Evolutionary conservation across 1,140 invertebrate species (phyloP).

Genomic region (Leptonema lineaticorne): DNA sequence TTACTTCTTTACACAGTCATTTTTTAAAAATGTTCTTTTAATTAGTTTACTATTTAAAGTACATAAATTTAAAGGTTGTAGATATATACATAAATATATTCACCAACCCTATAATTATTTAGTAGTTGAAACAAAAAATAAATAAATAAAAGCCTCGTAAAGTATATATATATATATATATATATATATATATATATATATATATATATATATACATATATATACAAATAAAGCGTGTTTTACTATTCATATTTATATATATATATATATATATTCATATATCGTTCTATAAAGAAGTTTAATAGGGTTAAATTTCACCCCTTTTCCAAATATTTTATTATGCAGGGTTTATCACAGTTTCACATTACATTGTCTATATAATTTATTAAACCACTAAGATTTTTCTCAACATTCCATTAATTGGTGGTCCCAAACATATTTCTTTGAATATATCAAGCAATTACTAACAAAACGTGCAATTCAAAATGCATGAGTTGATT

Average conservation of each 20-base stretch:
- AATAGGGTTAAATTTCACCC: background rate
- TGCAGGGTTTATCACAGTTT: conserved; percentile 30
- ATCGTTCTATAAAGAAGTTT: background rate
- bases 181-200: background rate
- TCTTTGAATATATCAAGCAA: conserved; percentile 23
- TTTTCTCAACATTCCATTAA: conserved; percentile 20
- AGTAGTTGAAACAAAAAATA: background rate
- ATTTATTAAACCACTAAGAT: conserved; percentile 29
- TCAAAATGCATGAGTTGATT: too few species aligned
- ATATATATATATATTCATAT: background rate
- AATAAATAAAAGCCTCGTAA: background rate
- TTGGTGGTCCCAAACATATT: conserved; percentile 26
- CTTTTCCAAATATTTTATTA: conserved; percentile 11
- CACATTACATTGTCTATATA: conserved; percentile 19
- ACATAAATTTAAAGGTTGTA: too few species aligned
- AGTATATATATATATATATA: conserved; percentile 1
- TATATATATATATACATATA: background rate
- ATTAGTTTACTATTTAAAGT: too few species aligned
- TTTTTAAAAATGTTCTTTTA: too few species aligned
- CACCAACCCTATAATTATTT: background rate
- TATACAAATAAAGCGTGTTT: conserved; percentile 18
- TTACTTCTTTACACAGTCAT: too few species aligned
- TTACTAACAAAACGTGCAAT: too few species aligned
- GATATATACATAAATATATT: too few species aligned
- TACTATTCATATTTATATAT: background rate